Conservation (phyloP, 2,113 vertebrate genomes). For the Tragelaphus strepsiceros region DNA sequence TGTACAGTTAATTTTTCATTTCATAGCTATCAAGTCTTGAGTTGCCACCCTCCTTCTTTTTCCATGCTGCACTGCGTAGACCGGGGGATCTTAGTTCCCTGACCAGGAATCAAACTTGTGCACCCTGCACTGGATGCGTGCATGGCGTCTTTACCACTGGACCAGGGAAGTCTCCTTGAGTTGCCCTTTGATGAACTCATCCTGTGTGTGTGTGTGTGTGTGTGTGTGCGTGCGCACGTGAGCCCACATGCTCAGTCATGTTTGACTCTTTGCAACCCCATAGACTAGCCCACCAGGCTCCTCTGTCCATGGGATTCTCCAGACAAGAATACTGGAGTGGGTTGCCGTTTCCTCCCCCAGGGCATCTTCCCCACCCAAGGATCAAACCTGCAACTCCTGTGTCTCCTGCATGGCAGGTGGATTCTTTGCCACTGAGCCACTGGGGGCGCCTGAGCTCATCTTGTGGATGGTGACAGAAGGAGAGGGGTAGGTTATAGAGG, state of each 20-base stretch:
- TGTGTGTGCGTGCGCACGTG: accelerated
- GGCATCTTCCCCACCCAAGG: accelerated
- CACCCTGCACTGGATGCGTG: accelerated
- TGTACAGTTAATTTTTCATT: background rate
- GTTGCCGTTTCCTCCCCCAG: background rate
- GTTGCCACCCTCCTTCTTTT: background rate
- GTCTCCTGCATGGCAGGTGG: background rate
- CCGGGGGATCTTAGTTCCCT: background rate
- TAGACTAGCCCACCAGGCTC: background rate
- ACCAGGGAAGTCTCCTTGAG: background rate
- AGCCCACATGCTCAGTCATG: accelerated
- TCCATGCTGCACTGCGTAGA: background rate
- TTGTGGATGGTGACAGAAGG: background rate
- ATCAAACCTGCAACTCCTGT: background rate
- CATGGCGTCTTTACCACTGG: background rate
- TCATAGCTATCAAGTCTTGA: background rate
- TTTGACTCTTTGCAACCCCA: background rate
- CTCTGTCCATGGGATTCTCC: background rate
- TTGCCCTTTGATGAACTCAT: too few relatives aligned
- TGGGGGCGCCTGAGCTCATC: background rate
- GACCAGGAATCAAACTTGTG: background rate
- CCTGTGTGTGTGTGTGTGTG: background rate
- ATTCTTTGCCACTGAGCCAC: accelerated
- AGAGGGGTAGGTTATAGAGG: background rate
- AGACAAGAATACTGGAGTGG: background rate